Percentiles rank a stretch among this genome's conserved stretches.
phyloP scores from a whole-genome alignment of 2,888 invertebrate genomes.

The Drosophila vallismaia region DNA sequence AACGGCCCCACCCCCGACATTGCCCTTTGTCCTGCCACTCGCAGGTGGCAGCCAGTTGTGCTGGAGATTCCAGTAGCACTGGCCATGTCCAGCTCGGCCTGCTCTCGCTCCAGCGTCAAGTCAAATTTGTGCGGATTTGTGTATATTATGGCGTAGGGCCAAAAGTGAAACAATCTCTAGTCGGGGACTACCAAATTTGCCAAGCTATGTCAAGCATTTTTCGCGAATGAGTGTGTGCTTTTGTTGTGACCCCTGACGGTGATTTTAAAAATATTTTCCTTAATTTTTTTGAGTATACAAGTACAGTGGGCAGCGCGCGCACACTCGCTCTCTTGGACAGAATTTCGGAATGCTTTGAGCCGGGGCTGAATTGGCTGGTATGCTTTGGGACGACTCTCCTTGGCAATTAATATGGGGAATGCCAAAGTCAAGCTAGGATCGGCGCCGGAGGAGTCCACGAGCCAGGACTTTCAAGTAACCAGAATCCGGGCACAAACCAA shows the following conservation, averaged over 20 bases:
- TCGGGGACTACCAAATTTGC: conserved; percentile 5
- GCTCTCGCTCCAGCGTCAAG: conserved; percentile 18
- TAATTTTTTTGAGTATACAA: conserved; percentile 14
- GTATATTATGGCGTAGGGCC: conserved; percentile 25
- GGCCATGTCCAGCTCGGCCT: conserved; percentile 31
- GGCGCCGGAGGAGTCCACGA: conserved; percentile 1
- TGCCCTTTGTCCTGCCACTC: not conserved
- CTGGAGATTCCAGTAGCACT: conserved; percentile 65
- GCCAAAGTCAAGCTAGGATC: conserved; percentile 40
- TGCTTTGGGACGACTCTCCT: conserved; percentile 45
- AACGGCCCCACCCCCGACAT: conserved; percentile 2
- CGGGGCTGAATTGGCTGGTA: conserved; percentile 39
- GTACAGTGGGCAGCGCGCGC: conserved; percentile 36
- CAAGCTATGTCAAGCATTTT: conserved; percentile 54
- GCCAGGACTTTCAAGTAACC: conserved; percentile 5
- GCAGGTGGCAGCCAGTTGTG: conserved; percentile 58
- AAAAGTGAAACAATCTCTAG: conserved; percentile 15
- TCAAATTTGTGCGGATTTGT: conserved; percentile 22
- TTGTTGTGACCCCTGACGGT: conserved; percentile 16
- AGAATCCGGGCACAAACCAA: conserved; percentile 41
- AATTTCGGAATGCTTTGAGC: conserved; percentile 42
- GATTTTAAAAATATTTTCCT: conserved; percentile 9
- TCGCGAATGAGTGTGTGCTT: conserved; percentile 4
- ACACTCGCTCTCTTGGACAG: conserved; percentile 16
- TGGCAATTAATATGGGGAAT: conserved; percentile 54